These are phyloP conservation scores for Dyspetes luteomarginatus DNA, from an alignment of 2,888 invertebrate genomes.

Conservation along the genomic window DNA sequence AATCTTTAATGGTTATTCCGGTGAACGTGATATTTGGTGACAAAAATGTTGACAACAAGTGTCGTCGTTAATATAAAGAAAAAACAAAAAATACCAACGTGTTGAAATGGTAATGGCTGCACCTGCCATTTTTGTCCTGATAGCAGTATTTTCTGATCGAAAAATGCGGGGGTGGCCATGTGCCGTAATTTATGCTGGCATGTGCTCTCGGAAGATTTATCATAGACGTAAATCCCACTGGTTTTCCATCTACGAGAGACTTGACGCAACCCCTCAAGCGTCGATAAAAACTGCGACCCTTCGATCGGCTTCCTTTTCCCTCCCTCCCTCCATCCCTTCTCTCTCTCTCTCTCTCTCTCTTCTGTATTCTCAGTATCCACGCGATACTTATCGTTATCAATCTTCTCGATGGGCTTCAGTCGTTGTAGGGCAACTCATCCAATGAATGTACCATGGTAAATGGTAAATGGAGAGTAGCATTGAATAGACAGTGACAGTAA, in stretches of 20 bases:
- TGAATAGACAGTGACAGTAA: too few species aligned
- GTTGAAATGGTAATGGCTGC: neutral
- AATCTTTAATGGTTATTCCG: too few species aligned
- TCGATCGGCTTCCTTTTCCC: neutral
- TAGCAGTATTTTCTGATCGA: neutral
- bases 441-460: too few species aligned
- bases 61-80: too few species aligned
- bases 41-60: too few species aligned
- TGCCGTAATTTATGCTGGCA: neutral
- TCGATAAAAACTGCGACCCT: neutral
- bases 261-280: neutral
- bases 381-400: neutral
- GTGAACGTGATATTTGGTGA: too few species aligned
- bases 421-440: too few species aligned
- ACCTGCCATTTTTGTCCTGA: neutral
- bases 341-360: neutral
- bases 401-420: neutral
- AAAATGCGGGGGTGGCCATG: neutral
- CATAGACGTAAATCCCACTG: neutral
- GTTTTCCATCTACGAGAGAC: neutral
- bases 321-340: neutral
- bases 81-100: too few species aligned
- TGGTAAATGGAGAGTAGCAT: too few species aligned
- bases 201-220: neutral
- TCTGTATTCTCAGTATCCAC: neutral